phyloP scores from a whole-genome alignment of 2,888 invertebrate species.

The Xestobium rufovillosum region DNA sequence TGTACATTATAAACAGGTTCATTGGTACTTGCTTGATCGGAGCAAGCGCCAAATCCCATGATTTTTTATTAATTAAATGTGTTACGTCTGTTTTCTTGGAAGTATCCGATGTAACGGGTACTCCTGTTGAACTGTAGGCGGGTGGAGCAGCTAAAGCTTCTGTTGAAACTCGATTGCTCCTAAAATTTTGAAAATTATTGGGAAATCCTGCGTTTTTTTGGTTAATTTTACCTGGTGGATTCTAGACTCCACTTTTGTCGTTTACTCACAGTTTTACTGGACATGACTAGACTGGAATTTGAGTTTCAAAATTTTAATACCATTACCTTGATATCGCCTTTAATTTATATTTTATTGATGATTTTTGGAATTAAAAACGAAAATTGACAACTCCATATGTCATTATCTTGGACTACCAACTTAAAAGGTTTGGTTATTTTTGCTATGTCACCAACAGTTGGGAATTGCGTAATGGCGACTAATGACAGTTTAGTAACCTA shows the following conservation, averaged over 20 bases:
- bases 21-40: constrained; percentile 96
- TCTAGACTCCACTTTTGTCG: constrained; percentile 40
- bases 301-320: too few species aligned
- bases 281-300: constrained; percentile 12
- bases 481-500: too few species aligned
- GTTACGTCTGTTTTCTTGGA: constrained; percentile 77
- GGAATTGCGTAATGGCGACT: too few species aligned
- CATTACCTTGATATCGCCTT: too few species aligned
- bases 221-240: constrained; percentile 31
- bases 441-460: too few species aligned
- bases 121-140: constrained; percentile 70
- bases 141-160: constrained; percentile 65
- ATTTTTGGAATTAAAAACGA: too few species aligned
- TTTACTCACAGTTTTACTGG: constrained; percentile 25
- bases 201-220: background rate
- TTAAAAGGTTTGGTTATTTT: too few species aligned
- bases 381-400: too few species aligned
- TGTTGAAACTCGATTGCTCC: constrained; percentile 23
- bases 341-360: too few species aligned
- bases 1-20: constrained; percentile 99
- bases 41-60: constrained; percentile 94
- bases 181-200: constrained; percentile 18
- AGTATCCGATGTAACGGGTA: constrained; percentile 67
- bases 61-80: constrained; percentile 82
- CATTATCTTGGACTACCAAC: too few species aligned